Conservation (phyloP, 2,888 invertebrate species). For the Erannis defoliaria region DNA sequence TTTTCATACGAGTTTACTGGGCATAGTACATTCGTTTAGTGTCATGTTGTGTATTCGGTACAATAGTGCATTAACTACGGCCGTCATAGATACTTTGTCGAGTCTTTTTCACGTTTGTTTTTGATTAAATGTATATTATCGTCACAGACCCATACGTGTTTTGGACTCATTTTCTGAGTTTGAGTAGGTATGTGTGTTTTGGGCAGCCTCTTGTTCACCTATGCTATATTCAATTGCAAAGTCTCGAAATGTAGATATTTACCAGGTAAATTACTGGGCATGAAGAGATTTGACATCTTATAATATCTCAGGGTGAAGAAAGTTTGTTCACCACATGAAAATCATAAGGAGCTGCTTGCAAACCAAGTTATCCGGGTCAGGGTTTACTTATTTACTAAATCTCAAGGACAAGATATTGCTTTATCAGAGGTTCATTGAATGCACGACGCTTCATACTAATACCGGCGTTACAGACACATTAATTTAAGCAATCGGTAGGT, state of each 20-base stretch:
- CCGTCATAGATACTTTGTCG: neutral
- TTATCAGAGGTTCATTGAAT: neutral
- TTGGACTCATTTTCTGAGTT: neutral
- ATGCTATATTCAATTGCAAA: neutral
- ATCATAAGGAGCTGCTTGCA: neutral
- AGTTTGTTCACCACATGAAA: neutral
- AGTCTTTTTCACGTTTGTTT: constrained; percentile 1
- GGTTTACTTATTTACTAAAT: too few species aligned
- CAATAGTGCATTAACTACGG: constrained; percentile 1
- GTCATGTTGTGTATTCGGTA: neutral
- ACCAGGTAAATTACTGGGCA: too few species aligned
- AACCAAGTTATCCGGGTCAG: too few species aligned
- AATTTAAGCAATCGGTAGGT: neutral
- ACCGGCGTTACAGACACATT: neutral
- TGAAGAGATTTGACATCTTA: too few species aligned
- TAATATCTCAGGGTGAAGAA: too few species aligned
- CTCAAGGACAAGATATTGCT: neutral
- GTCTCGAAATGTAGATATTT: neutral
- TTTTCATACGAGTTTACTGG: neutral
- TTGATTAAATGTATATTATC: neutral
- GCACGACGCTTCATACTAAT: neutral
- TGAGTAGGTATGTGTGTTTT: neutral
- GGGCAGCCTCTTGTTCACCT: neutral
- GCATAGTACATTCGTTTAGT: neutral
- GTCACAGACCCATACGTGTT: neutral